A percentile compares a stretch with the other conserved stretches of the same genome.
These are phyloP conservation scores for Drosophila nannoptera DNA, from an alignment of 1,140 invertebrate species.

Conservation along the genomic window DNA sequence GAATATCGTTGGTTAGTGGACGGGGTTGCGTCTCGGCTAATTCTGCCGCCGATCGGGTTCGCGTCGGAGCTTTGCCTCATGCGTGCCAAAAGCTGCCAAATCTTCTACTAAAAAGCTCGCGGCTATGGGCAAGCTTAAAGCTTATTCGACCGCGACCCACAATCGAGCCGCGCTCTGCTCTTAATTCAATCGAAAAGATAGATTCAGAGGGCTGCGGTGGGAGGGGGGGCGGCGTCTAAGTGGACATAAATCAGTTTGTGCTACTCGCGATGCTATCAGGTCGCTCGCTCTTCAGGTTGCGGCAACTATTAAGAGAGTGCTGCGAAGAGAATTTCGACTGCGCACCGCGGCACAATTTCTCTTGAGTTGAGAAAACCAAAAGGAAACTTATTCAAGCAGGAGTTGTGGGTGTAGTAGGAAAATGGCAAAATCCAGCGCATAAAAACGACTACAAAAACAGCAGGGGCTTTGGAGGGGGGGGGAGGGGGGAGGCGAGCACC, in stretches of 20 bases:
- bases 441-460: slow-evolving; percentile 65
- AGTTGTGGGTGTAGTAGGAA: slow-evolving; percentile 8
- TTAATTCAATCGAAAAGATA: background rate
- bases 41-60: slow-evolving; percentile 2
- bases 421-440: slow-evolving; percentile 38
- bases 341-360: slow-evolving; percentile 6
- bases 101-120: slow-evolving; percentile 12
- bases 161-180: background rate
- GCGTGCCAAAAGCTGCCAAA: background rate
- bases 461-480: slow-evolving; percentile 18
- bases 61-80: too few relatives aligned
- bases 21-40: slow-evolving; percentile 13
- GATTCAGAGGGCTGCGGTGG: background rate
- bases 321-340: slow-evolving; percentile 21
- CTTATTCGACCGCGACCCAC: slow-evolving; percentile 3
- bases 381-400: slow-evolving; percentile 39
- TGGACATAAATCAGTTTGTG: slow-evolving; percentile 27
- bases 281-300: slow-evolving; percentile 14
- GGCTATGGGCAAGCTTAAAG: slow-evolving; percentile 4
- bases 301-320: slow-evolving; percentile 32
- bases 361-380: slow-evolving; percentile 20
- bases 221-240: background rate
- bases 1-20: too few relatives aligned
- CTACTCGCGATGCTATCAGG: slow-evolving; percentile 6
- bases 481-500: background rate